Base-by-base conservation (phyloP, 2,113 vertebrate species). In the Periophthalmodon schlosseri region DNA sequence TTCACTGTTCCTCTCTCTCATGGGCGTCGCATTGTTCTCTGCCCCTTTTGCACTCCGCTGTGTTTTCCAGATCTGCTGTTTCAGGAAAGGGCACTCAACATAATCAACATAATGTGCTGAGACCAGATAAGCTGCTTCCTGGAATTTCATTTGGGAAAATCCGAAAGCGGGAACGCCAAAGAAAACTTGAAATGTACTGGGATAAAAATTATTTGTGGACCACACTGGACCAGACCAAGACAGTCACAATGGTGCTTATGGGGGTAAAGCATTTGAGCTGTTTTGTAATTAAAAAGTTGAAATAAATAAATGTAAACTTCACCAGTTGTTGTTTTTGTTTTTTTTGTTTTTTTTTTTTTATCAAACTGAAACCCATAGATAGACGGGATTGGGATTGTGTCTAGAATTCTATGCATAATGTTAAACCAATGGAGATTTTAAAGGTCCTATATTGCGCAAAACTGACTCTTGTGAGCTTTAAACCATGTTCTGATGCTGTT, bases 181-280 rank as follows among this genome's bases (percentile, higher is more conserved):
- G 79, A 89, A 63, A 89, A 84, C 78, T 64, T 83, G 73, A 83
- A 88, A 16, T 10, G 14, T 18, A 63, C 54, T 12, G 24, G 21
- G 12, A 14, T 15, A 15, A 23, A 24, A 44, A 9, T 0, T 44
- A 44, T 44, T 44, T 10, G 10, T 9, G 36, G 36, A 39, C 36
- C 36, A 39, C 50, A 54, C 50, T 56, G 52, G 52, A 21, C 52
- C 52, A 21, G 20, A 21, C 7, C 8, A n/a, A 8, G 9, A 4
- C 34, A 21, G 34, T 12, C 14, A 36, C 2, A 44, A 65, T 2
- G 18, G 3, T 4, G 34, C 2, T n/a, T 1, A 39, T 11, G n/a
- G 34, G 33, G n/a, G 20, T 1, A 0, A 2, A 28, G 68, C 50
- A 0, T 46, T 33, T 69, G 68, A 52, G 71, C 18, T 50, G 71